A percentile compares a stretch with the other conserved stretches of the same genome.
phyloP scores from a whole-genome alignment of 1,140 invertebrate species.

The Drosophila elegans region DNA sequence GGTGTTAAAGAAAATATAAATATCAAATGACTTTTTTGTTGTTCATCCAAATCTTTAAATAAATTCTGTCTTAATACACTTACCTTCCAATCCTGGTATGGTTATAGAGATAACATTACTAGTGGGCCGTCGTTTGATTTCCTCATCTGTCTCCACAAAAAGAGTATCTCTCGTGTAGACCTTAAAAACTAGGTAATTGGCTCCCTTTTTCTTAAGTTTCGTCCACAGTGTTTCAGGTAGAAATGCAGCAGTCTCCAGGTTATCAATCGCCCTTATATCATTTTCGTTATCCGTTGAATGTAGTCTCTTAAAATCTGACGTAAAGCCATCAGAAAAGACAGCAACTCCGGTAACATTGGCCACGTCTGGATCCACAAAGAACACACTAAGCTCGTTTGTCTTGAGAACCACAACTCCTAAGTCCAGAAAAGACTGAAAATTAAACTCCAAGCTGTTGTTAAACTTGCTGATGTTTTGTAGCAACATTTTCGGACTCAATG shows the following conservation, averaged over 20 bases:
- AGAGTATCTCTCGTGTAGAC: constrained; percentile 71
- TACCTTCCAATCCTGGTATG: constrained; percentile 67
- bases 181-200: constrained; percentile 61
- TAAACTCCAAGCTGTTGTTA: constrained; percentile 7
- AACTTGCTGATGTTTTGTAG: constrained; percentile 10
- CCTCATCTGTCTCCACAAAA: constrained; percentile 59
- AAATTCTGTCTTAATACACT: constrained; percentile 4
- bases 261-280: constrained; percentile 24
- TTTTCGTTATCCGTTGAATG: constrained; percentile 44
- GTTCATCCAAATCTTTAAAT: too few relatives aligned
- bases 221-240: constrained; percentile 59
- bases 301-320: not conserved
- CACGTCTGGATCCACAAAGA: constrained; percentile 72
- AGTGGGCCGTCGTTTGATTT: constrained; percentile 32
- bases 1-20: not conserved
- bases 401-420: constrained; percentile 61
- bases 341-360: constrained; percentile 68
- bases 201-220: constrained; percentile 2
- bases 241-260: constrained; percentile 60
- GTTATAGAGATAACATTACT: constrained; percentile 73
- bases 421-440: constrained; percentile 17
- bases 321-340: constrained; percentile 25
- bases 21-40: too few relatives aligned
- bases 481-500: constrained; percentile 47
- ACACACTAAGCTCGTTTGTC: constrained; percentile 66